phyloP scores from a whole-genome alignment of 1,140 invertebrate genomes.

The Lasioglossum baleicum region DNA sequence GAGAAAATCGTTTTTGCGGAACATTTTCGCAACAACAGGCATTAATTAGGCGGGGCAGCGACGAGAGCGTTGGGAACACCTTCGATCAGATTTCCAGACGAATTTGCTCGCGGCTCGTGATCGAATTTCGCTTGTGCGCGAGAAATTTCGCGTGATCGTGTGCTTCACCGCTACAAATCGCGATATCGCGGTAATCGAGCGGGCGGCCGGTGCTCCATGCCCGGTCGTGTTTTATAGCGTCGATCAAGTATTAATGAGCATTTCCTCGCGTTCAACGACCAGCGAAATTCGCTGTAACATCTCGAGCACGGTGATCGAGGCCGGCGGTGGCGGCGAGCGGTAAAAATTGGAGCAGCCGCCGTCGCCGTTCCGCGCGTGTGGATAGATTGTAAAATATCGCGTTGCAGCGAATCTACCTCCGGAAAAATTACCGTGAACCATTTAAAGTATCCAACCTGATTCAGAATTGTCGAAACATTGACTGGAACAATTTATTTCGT shows the following conservation, averaged over 20 bases:
- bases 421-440: not conserved
- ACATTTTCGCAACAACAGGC: too few species aligned
- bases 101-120: too few species aligned
- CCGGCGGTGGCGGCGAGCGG: not conserved
- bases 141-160: not conserved
- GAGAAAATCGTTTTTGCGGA: too few species aligned
- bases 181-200: constrained; percentile 5
- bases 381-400: constrained; percentile 11
- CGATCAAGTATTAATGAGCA: constrained; percentile 36
- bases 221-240: constrained; percentile 26
- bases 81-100: too few species aligned
- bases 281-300: not conserved
- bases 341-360: constrained; percentile 2
- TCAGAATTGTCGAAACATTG: not conserved
- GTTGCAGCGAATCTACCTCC: not conserved
- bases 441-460: not conserved
- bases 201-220: not conserved
- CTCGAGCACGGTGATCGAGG: not conserved
- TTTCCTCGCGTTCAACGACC: constrained; percentile 4
- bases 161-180: not conserved
- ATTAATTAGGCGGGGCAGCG: too few species aligned
- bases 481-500: too few species aligned
- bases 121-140: not conserved
- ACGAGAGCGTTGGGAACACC: too few species aligned
- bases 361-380: not conserved